Conservation (phyloP, 1,140 invertebrate species). For the Papilio xuthus region DNA sequence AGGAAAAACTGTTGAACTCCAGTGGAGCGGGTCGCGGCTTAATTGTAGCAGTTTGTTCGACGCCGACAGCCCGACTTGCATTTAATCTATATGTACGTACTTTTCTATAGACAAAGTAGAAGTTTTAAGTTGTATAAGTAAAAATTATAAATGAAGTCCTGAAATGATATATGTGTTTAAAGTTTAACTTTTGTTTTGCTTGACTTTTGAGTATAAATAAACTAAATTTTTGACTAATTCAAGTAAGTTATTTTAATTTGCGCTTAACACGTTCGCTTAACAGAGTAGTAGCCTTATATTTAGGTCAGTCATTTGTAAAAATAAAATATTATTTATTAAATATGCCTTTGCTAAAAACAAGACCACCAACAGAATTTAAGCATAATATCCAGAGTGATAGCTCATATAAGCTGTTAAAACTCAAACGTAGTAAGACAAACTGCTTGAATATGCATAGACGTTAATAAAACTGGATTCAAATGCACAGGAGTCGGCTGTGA, state of each 20-base stretch:
- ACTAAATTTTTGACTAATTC: no score
- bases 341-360: background rate
- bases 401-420: constrained; percentile 48
- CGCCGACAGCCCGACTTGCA: constrained; percentile 46
- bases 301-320: background rate
- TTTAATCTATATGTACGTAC: constrained; percentile 39
- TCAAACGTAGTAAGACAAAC: constrained; percentile 51
- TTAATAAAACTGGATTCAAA: constrained; percentile 68
- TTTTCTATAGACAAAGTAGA: constrained; percentile 21
- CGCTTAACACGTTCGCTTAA: no score
- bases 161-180: no score
- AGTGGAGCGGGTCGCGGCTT: constrained; percentile 67
- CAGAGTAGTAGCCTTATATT: no score
- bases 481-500: constrained; percentile 49
- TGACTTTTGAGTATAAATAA: no score
- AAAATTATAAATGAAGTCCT: no score
- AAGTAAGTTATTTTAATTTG: no score
- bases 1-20: constrained; percentile 79
- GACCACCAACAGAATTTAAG: background rate
- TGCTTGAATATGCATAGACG: constrained; percentile 73
- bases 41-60: constrained; percentile 78
- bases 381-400: constrained; percentile 41
- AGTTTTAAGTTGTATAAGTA: no score
- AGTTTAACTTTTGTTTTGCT: no score
- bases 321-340: background rate